phyloP scores from a whole-genome alignment of 2,113 vertebrate species.

The Caracal caracal region DNA sequence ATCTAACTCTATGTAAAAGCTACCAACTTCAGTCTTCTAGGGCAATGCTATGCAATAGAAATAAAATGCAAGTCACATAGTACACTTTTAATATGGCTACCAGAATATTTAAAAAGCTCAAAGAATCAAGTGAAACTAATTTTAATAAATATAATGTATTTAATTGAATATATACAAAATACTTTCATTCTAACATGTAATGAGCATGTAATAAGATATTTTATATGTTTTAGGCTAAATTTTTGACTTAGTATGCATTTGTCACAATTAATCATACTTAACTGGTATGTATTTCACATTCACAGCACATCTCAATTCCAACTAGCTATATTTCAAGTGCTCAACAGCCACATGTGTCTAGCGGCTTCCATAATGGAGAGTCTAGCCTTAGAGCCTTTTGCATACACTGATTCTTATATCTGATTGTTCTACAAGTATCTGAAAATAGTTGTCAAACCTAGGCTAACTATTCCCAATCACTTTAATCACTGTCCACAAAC shows the following conservation, averaged over 20 bases:
- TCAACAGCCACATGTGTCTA: not conserved
- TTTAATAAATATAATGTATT: slow-evolving; percentile 44
- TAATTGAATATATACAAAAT: slow-evolving; percentile 5
- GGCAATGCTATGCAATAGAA: not conserved
- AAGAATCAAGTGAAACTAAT: slow-evolving; percentile 23
- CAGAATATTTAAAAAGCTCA: slow-evolving; percentile 36
- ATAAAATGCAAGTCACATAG: not conserved
- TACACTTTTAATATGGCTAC: slow-evolving; percentile 8
- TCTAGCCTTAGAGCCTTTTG: not conserved
- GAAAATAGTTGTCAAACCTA: not conserved
- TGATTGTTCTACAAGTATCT: not conserved
- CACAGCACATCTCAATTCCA: not conserved
- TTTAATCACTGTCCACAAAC: slow-evolving; percentile 35
- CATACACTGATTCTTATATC: not conserved
- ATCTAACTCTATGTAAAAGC: not conserved
- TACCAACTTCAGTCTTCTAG: not conserved
- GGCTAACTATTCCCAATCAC: not conserved
- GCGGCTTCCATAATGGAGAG: not conserved
- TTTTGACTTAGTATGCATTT: not conserved
- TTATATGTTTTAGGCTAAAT: slow-evolving; percentile 32
- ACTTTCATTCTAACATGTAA: slow-evolving; percentile 6
- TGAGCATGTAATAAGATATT: not conserved
- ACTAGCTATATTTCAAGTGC: not conserved
- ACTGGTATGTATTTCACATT: not conserved
- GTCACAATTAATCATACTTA: not conserved